Percentiles rank a stretch among this genome's conserved stretches.
phyloP scores from a whole-genome alignment of 1,140 invertebrate genomes.

The Nixonia krombeini region DNA sequence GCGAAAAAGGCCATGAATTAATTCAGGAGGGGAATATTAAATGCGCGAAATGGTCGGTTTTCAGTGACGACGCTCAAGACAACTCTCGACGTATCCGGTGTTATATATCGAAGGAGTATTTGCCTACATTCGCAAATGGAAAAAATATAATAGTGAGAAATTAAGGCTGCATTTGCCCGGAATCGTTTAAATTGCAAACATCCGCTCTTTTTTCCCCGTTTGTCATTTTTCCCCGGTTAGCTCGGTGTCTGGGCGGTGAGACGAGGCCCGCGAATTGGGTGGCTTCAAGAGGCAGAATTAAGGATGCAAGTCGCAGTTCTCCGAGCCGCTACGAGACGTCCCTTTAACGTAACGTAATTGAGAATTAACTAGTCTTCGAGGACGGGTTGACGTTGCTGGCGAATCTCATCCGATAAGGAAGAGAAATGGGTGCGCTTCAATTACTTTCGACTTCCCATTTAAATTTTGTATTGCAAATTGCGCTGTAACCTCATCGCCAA shows the following conservation, averaged over 20 bases:
- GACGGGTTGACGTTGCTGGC: conserved; percentile 27
- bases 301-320: conserved; percentile 18
- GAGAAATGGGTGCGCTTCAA: conserved; percentile 33
- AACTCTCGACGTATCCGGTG: too few species aligned
- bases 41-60: too few species aligned
- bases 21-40: too few species aligned
- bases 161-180: not conserved
- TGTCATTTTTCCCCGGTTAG: not conserved
- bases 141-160: too few species aligned
- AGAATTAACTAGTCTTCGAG: conserved; percentile 42
- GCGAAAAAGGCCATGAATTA: too few species aligned
- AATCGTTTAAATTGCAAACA: not conserved
- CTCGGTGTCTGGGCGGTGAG: not conserved
- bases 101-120: too few species aligned
- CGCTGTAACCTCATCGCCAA: conserved; percentile 16
- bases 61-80: too few species aligned
- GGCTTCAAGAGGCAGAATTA: conserved; percentile 10
- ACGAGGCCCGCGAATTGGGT: not conserved
- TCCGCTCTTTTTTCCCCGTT: not conserved
- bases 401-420: conserved; percentile 40
- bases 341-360: conserved; percentile 42
- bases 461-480: conserved; percentile 41
- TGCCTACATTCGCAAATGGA: too few species aligned
- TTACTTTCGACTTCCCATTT: conserved; percentile 33
- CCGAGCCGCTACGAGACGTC: conserved; percentile 24